phyloP scores from a whole-genome alignment of 2,888 invertebrate genomes.

The Lymantria monacha region DNA sequence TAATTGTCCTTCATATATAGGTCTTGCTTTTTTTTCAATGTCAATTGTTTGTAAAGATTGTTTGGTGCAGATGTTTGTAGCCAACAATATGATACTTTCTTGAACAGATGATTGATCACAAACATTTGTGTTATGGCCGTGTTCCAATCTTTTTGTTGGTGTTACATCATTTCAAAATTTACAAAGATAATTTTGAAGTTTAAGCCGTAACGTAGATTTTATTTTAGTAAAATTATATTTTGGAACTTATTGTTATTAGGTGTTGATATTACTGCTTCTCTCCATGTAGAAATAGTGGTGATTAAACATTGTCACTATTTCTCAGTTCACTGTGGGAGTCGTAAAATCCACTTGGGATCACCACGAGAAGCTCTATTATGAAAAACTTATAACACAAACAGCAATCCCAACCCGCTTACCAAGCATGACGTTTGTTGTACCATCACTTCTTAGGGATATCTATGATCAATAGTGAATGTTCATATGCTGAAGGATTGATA shows the following conservation, averaged over 20 bases:
- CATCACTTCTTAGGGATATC: too few species aligned
- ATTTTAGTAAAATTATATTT: not conserved
- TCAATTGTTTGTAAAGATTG: not conserved
- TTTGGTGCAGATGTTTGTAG: not conserved
- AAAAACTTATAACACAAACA: too few species aligned
- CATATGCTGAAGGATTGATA: too few species aligned
- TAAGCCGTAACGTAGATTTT: not conserved
- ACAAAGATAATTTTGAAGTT: constrained; percentile 1
- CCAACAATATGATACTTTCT: constrained; percentile 2
- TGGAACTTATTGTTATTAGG: not conserved
- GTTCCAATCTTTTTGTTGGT: constrained; percentile 5
- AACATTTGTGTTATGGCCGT: constrained; percentile 6
- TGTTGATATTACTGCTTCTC: too few species aligned
- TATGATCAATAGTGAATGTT: too few species aligned
- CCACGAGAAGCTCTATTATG: too few species aligned
- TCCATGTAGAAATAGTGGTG: too few species aligned
- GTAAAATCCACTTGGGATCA: too few species aligned
- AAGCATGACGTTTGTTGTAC: too few species aligned
- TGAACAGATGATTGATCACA: constrained; percentile 4
- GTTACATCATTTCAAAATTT: constrained; percentile 2
- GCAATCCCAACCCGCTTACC: too few species aligned
- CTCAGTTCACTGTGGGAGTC: too few species aligned
- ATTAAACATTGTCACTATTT: too few species aligned
- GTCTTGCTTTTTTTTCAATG: not conserved
- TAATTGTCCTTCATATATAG: not conserved